A percentile compares a stretch with the other conserved stretches of the same genome.
Conservation (phyloP, 1,140 invertebrate genomes). For the Zaprionus lachaisei region DNA sequence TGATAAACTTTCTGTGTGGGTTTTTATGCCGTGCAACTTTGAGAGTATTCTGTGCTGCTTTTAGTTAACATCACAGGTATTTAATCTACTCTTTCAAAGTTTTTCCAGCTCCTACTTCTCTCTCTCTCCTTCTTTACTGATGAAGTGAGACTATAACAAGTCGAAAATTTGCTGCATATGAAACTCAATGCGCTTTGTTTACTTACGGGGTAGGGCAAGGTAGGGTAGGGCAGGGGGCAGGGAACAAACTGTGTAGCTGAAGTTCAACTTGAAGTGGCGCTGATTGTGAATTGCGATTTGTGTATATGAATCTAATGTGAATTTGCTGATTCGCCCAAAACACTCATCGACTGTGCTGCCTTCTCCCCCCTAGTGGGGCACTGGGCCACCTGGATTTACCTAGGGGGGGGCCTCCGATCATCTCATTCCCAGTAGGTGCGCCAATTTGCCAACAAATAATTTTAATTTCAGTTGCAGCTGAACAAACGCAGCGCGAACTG, state of each 20-base stretch:
- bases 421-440: conserved; percentile 7
- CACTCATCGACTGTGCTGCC: not conserved
- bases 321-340: conserved; percentile 1
- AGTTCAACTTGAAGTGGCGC: conserved; percentile 14
- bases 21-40: not conserved
- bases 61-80: conserved; percentile 3
- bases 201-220: not conserved
- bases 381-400: not conserved
- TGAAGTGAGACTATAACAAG: not conserved
- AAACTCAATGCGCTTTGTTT: conserved; percentile 4
- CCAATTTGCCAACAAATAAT: conserved; percentile 15
- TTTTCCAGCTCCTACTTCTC: not conserved
- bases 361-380: not conserved
- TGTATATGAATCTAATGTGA: conserved; percentile 5
- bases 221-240: not conserved
- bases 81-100: conserved; percentile 1
- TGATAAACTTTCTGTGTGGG: not conserved
- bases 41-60: not conserved
- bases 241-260: not conserved
- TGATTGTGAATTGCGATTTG: conserved; percentile 15
- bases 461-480: conserved; percentile 11
- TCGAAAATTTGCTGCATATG: not conserved
- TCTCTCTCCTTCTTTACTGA: not conserved
- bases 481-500: conserved; percentile 5
- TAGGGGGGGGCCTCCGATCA: no score